Conservation (phyloP, 2,888 invertebrate genomes). For the Tenthredo livida region DNA sequence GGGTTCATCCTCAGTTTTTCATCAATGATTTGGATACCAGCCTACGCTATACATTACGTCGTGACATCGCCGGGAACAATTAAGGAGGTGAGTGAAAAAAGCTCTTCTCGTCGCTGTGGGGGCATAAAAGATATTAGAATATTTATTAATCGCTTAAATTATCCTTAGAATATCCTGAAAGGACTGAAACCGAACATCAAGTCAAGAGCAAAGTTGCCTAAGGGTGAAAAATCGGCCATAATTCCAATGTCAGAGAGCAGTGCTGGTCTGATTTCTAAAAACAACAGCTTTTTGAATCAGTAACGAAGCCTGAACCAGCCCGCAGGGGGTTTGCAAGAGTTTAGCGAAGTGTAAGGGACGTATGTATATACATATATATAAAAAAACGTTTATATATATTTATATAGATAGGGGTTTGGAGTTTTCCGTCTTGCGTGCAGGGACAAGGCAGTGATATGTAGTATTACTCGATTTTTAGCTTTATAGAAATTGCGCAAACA, state of each 20-base stretch:
- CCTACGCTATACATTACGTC: conserved; percentile 82
- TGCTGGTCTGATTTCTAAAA: conserved; percentile 76
- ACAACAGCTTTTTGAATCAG: conserved; percentile 75
- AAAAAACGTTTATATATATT: conserved; percentile 20
- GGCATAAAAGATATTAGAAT: not conserved
- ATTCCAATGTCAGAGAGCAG: conserved; percentile 80
- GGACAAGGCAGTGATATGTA: conserved; percentile 47
- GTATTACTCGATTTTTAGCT: conserved; percentile 38
- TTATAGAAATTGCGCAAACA: conserved; percentile 30
- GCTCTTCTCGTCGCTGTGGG: not conserved
- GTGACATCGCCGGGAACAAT: conserved; percentile 79
- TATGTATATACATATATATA: conserved; percentile 38
- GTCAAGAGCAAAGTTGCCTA: conserved; percentile 75
- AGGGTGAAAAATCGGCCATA: conserved; percentile 77
- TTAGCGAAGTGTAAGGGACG: conserved; percentile 33
- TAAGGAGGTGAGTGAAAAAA: conserved; percentile 77
- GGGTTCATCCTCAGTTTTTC: conserved; percentile 83
- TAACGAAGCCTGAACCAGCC: conserved; percentile 38
- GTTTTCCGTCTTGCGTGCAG: conserved; percentile 34
- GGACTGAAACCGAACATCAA: conserved; percentile 79
- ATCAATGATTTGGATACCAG: conserved; percentile 85
- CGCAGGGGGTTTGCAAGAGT: conserved; percentile 25
- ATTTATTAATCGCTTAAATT: conserved; percentile 39
- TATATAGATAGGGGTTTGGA: conserved; percentile 17
- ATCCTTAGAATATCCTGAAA: conserved; percentile 77